Conservation (phyloP, 2,113 vertebrate genomes). For the Leptobrachium leishanense region DNA sequence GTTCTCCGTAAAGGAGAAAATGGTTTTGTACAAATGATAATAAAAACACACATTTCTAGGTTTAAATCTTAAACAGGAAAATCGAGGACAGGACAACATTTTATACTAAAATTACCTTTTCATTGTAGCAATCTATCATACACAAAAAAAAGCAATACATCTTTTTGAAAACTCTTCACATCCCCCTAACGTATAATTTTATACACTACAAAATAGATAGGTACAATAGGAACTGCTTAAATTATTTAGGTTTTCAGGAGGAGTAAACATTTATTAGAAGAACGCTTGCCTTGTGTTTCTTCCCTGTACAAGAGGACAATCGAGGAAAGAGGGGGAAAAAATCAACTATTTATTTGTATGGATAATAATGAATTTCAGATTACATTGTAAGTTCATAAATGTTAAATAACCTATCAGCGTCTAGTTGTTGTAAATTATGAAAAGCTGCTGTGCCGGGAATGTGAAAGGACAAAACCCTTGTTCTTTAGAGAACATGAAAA, state of each 20-base stretch:
- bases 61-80: no score
- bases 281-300: conserved; percentile 50
- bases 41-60: no score
- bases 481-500: conserved; percentile 76
- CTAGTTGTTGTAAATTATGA: conserved; percentile 99
- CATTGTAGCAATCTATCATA: no score
- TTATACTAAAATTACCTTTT: no score
- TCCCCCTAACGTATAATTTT: no score
- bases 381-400: conserved; percentile 99
- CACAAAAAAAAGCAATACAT: no score
- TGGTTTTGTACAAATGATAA: no score
- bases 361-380: conserved; percentile 98
- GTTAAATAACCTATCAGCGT: conserved; percentile 99
- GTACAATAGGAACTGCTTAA: conserved; percentile 12
- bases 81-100: no score
- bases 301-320: conserved; percentile 56
- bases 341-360: conserved; percentile 99
- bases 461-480: conserved; percentile 87
- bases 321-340: conserved; percentile 82
- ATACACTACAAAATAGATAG: no score
- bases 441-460: conserved; percentile 89
- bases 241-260: conserved; percentile 37
- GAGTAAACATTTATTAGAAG: conserved; percentile 39
- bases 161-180: no score
- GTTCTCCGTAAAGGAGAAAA: no score